Conservation (phyloP, 2,113 vertebrate species). For the Trogon surrucura region DNA sequence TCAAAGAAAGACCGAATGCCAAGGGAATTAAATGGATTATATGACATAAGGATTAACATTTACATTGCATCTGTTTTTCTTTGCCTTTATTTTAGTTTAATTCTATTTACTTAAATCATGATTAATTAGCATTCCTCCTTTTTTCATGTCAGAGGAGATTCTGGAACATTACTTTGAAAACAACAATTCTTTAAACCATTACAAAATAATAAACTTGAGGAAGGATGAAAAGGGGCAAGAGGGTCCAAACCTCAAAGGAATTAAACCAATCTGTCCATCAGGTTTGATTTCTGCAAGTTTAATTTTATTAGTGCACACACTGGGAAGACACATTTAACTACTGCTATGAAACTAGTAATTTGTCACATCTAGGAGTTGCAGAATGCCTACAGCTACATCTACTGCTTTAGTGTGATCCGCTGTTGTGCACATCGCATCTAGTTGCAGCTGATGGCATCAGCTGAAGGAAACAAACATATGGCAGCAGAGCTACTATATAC, state of each 20-base stretch:
- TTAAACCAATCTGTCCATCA: background rate
- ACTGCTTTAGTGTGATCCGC: fast-evolving
- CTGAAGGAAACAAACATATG: background rate
- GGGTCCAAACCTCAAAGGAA: background rate
- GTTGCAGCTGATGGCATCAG: background rate
- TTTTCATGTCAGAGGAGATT: background rate
- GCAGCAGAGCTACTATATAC: background rate
- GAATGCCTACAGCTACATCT: background rate
- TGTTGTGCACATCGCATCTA: background rate
- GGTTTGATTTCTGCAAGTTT: background rate
- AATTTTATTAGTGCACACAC: background rate
- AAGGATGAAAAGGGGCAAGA: background rate
- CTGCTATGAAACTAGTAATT: background rate
- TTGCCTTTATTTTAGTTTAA: background rate
- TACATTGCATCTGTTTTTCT: background rate
- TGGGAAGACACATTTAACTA: background rate
- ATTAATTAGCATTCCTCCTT: background rate
- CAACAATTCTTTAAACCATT: background rate
- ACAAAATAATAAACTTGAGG: background rate
- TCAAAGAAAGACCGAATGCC: background rate
- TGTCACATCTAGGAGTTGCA: background rate
- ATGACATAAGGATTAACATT: background rate
- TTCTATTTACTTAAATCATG: background rate
- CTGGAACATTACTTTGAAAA: background rate
- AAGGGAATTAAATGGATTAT: background rate